These are phyloP conservation scores for Oopsacas minuta DNA, from an alignment of 37 sponge, comb jelly and placozoan genomes.

Conservation along the genomic window DNA sequence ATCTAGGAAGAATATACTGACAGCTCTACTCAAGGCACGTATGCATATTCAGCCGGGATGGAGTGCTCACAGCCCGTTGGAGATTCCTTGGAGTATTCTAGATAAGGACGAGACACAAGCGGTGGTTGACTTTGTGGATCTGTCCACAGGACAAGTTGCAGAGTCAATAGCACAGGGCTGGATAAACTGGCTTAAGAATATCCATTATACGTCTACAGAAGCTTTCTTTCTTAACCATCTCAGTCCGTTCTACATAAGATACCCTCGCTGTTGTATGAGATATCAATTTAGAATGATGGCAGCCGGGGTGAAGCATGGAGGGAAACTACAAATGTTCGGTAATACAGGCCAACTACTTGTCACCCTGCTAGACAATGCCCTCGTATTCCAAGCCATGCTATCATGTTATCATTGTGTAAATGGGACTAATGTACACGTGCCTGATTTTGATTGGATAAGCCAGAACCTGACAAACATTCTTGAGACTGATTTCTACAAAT, in stretches of 20 bases:
- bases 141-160: neutral
- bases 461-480: slow-evolving; percentile 4
- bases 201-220: neutral
- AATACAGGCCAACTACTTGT: neutral
- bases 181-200: neutral
- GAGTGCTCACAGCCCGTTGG: neutral
- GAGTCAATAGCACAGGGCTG: neutral
- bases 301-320: neutral
- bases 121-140: neutral
- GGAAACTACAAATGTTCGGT: neutral
- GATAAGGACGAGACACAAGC: neutral
- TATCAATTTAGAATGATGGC: neutral
- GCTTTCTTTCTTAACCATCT: neutral
- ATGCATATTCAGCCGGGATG: neutral
- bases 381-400: neutral
- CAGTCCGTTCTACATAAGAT: neutral
- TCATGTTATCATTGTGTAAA: neutral
- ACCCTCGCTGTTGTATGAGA: neutral
- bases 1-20: neutral
- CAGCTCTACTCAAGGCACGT: neutral
- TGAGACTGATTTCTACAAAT: neutral
- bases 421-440: neutral
- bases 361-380: neutral
- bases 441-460: slow-evolving; percentile 12
- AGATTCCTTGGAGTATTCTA: neutral